Conservation (phyloP, 1,140 invertebrate species). For the Papilio helenus region DNA sequence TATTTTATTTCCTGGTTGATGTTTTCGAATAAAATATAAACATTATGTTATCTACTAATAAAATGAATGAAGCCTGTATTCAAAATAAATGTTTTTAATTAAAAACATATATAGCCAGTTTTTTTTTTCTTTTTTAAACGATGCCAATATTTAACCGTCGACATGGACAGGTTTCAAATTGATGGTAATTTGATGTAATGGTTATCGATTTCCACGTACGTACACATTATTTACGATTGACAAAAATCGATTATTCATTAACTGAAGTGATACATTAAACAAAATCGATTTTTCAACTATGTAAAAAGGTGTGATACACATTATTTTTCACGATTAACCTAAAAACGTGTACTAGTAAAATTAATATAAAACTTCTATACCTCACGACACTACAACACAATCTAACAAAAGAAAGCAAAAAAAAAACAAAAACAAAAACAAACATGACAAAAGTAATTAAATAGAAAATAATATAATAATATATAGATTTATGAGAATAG, state of each 20-base stretch:
- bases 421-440: no score
- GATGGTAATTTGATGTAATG: conserved; percentile 29
- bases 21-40: not conserved
- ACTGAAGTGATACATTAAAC: conserved; percentile 20
- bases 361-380: no score
- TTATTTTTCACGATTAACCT: no score
- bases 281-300: conserved; percentile 47
- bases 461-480: no score
- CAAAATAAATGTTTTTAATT: conserved; percentile 11
- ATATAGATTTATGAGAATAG: no score
- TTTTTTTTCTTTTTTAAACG: conserved; percentile 15
- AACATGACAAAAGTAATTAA: no score
- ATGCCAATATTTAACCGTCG: conserved; percentile 8
- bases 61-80: not conserved
- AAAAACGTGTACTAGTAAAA: no score
- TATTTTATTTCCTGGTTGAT: not conserved
- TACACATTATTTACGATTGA: conserved; percentile 20
- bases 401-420: no score
- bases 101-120: not conserved
- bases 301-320: no score
- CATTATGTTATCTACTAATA: not conserved
- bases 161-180: conserved; percentile 19
- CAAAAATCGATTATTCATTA: conserved; percentile 18
- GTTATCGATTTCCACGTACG: conserved; percentile 16
- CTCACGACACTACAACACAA: no score